These are phyloP conservation scores for Astropecten irregularis DNA, from an alignment of 53 echinoderm and acorn worm genomes.

Conservation along the genomic window DNA sequence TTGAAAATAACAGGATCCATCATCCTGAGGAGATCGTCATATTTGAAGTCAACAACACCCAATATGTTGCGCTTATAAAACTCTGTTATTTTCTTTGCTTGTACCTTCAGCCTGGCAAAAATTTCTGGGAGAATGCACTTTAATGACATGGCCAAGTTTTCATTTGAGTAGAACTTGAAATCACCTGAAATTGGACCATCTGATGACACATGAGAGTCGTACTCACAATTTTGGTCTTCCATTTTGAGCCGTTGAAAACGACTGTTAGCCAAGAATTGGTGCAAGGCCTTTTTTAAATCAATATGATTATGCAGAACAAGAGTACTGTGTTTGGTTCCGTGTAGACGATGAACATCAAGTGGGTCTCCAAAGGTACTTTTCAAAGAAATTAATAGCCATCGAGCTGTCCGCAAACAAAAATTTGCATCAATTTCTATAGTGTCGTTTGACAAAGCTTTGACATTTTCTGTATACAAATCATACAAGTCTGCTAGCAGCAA, in stretches of 20 bases:
- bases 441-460: not conserved
- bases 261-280: not conserved
- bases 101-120: not conserved
- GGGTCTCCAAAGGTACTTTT: constrained; percentile 15
- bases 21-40: not conserved
- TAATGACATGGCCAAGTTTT: not conserved
- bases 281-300: constrained; percentile 8
- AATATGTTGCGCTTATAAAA: constrained; percentile 1
- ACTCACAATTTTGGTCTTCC: not conserved
- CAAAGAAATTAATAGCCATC: constrained; percentile 22
- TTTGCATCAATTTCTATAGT: not conserved
- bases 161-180: not conserved
- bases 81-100: constrained; percentile 1
- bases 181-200: too few species aligned
- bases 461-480: constrained; percentile 2
- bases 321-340: constrained; percentile 14
- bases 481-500: constrained; percentile 12
- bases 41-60: constrained; percentile 5
- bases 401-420: constrained; percentile 4
- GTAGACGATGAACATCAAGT: constrained; percentile 5
- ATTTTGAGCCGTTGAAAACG: not conserved
- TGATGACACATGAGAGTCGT: too few species aligned
- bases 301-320: not conserved
- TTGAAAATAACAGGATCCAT: constrained; percentile 8
- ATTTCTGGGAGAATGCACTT: not conserved